Percentiles rank a stretch among this genome's conserved stretches.
Conservation (phyloP, 2,113 vertebrate genomes). For the Gasterosteus aculeatus region DNA sequence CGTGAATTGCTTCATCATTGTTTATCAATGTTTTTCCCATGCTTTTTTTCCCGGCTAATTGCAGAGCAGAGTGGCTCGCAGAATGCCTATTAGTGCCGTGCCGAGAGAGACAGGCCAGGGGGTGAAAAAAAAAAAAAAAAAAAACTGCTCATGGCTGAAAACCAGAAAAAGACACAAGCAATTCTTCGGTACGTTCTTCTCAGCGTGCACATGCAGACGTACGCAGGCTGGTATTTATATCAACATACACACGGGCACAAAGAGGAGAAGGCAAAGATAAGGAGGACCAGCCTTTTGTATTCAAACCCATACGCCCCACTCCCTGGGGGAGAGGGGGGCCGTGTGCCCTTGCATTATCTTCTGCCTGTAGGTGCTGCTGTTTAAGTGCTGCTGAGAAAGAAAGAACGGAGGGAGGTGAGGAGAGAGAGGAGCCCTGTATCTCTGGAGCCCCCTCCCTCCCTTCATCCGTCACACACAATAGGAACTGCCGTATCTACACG, state of each 20-base stretch:
- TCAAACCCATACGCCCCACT: conserved; percentile 63
- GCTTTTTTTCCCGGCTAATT: conserved; percentile 61
- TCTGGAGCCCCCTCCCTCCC: conserved; percentile 23
- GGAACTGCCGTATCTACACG: conserved; percentile 34
- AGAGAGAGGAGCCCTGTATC: conserved; percentile 19
- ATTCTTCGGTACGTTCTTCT: conserved; percentile 22
- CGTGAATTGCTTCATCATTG: conserved; percentile 65
- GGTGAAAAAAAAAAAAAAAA: neutral
- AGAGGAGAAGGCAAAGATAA: conserved; percentile 58
- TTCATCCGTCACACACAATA: conserved; percentile 59
- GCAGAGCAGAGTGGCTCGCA: conserved; percentile 45
- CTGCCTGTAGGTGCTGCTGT: conserved; percentile 57
- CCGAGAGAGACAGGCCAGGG: conserved; percentile 54
- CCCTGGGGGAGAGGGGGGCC: neutral
- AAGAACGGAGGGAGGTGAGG: too few species aligned
- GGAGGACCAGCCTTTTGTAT: conserved; percentile 50
- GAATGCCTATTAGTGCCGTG: conserved; percentile 58
- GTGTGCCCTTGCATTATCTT: conserved; percentile 62
- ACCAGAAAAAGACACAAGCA: conserved; percentile 34
- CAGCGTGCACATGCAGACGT: neutral
- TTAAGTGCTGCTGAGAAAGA: conserved; percentile 46
- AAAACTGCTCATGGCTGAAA: conserved; percentile 26
- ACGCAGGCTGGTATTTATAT: neutral
- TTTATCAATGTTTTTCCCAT: conserved; percentile 63
- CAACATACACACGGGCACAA: conserved; percentile 2